Base-by-base conservation (phyloP, 92 coral and sea anemone species). In the Ricordea florida region DNA sequence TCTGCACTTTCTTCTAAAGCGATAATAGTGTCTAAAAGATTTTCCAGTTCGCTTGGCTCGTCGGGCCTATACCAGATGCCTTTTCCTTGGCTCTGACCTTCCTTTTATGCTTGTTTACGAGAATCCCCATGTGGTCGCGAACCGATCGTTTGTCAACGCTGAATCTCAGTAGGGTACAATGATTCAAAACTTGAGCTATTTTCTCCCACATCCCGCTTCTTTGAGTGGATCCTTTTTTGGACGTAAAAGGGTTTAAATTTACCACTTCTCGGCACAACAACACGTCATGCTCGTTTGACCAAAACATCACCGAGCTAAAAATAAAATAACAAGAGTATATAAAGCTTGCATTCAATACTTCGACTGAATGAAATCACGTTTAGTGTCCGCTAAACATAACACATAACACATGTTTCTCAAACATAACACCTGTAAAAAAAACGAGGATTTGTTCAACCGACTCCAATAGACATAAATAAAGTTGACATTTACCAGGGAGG, bases 171-270 rank as follows among this genome's bases (percentile, higher is more conserved):
- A 6, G 26, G 55, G 55, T 47, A 47, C 23, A 47, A 18, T 47
- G 9, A 29, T 50, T 50, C 57, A 23, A 59, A 36, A 0, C 22
- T 2, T 59, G 42, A 33, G 66, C 66, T 34, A 59, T 34, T 59
- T 56, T 56, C 33, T 56, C 62, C 62, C 62, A 56, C 33, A 56
- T 56, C 36, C 62, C 26, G 18, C 40, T 53, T 53, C 61, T 53
- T 26, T 29, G 37, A 11, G 36, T 25, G 25, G 63, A 6, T 1
- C 28, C 1, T n/a, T n/a, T n/a, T n/a, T n/a, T n/a, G n/a, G n/a
- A n/a, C n/a, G n/a, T n/a, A n/a, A n/a, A n/a, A n/a, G n/a, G n/a
- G n/a, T n/a, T n/a, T n/a, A n/a, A n/a, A n/a, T n/a, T n/a, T n/a
- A n/a, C n/a, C n/a, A n/a, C n/a, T n/a, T n/a, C n/a, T n/a, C n/a